These are phyloP conservation scores for Drosophila pegasa DNA, from an alignment of 2,888 invertebrate species.

Conservation along the genomic window DNA sequence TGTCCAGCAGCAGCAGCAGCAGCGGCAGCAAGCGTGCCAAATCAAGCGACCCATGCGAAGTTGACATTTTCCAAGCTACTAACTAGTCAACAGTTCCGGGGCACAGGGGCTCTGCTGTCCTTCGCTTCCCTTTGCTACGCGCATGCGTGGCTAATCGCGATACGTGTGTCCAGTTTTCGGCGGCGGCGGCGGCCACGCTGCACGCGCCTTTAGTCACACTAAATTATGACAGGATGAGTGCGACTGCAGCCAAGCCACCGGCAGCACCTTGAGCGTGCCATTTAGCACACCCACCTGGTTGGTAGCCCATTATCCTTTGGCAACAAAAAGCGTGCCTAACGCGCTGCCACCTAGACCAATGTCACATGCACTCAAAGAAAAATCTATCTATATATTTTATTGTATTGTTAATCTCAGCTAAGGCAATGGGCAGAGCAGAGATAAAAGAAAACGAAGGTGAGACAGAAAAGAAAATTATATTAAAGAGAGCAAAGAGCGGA, in stretches of 20 bases:
- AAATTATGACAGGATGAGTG: slow-evolving; percentile 58
- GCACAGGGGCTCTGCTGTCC: slow-evolving; percentile 2
- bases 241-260: slow-evolving; percentile 2
- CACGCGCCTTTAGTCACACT: slow-evolving; percentile 72
- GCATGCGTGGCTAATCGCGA: slow-evolving; percentile 71
- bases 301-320: slow-evolving; percentile 73
- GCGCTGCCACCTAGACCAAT: slow-evolving; percentile 66
- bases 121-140: slow-evolving; percentile 26
- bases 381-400: not conserved
- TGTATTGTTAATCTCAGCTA: slow-evolving; percentile 43
- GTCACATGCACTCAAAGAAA: slow-evolving; percentile 52
- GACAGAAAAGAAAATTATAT: not conserved
- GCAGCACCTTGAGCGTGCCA: slow-evolving; percentile 56
- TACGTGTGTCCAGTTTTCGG: slow-evolving; percentile 67
- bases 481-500: no score
- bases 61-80: slow-evolving; percentile 74
- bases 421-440: not conserved
- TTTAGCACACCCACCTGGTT: slow-evolving; percentile 71
- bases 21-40: slow-evolving; percentile 49
- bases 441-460: not conserved
- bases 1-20: slow-evolving; percentile 18
- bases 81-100: slow-evolving; percentile 52
- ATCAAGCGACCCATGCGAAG: slow-evolving; percentile 53
- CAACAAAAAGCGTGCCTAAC: slow-evolving; percentile 66
- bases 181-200: slow-evolving; percentile 24